phyloP scores from a whole-genome alignment of 2,797 vertebrate genomes.

The Tragopan temminckii region DNA sequence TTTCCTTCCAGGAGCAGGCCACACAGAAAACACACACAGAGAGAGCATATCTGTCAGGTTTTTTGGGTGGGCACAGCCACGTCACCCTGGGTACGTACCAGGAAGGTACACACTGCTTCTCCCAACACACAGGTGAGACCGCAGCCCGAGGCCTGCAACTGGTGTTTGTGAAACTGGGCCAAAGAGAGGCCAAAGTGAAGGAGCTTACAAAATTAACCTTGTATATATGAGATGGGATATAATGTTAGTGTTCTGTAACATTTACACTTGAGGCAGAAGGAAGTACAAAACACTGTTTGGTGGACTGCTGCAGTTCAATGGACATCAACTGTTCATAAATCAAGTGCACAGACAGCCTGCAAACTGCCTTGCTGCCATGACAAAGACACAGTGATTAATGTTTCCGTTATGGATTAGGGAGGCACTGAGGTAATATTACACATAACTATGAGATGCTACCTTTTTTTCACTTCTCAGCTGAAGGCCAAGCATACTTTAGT shows the following conservation, averaged over 20 bases:
- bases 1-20: not conserved
- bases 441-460: not conserved
- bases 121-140: not conserved
- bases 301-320: slow-evolving; percentile 54
- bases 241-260: not conserved
- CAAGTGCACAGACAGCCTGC: slow-evolving; percentile 34
- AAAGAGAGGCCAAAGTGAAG: not conserved
- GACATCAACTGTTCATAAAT: slow-evolving; percentile 65
- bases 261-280: not conserved
- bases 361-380: slow-evolving; percentile 34
- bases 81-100: fast-evolving
- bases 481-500: slow-evolving; percentile 34
- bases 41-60: fast-evolving
- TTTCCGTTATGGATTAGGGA: slow-evolving; percentile 34
- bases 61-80: not conserved
- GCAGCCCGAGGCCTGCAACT: fast-evolving
- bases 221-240: not conserved
- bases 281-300: slow-evolving; percentile 2
- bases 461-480: slow-evolving; percentile 12
- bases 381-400: slow-evolving; percentile 67
- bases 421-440: slow-evolving; percentile 12
- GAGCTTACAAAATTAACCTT: not conserved
- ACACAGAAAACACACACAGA: not conserved
- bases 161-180: not conserved
- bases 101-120: not conserved